A percentile compares a stretch with the other conserved stretches of the same genome.
Evolutionary conservation across 2,113 vertebrate species (phyloP).

Genomic region (Larimichthys polyactis): DNA sequence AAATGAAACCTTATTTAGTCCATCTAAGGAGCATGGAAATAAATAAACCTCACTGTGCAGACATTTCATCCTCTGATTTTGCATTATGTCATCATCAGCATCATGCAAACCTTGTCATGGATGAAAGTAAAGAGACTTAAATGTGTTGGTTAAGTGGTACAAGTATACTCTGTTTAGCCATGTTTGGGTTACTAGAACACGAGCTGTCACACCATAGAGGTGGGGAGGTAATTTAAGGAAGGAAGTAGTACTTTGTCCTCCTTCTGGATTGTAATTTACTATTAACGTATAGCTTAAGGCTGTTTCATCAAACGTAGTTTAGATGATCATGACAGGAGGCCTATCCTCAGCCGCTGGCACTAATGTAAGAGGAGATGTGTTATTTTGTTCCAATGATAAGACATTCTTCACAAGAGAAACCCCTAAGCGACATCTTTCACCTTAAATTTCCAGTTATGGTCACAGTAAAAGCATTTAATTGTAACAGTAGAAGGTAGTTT

Average conservation of each 20-base stretch:
- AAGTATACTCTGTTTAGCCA: background rate
- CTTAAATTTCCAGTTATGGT: conserved; percentile 11
- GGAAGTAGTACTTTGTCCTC: background rate
- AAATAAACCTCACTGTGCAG: background rate
- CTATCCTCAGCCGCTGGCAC: background rate
- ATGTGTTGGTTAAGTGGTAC: background rate
- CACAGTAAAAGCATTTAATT: conserved; percentile 14
- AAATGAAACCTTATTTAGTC: conserved; percentile 1
- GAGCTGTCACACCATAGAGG: background rate
- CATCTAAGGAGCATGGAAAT: background rate
- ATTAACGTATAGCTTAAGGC: background rate
- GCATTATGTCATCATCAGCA: background rate
- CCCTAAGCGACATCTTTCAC: conserved; percentile 4
- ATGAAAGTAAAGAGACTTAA: background rate
- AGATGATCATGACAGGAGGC: background rate
- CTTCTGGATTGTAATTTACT: conserved; percentile 14
- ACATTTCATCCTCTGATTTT: background rate
- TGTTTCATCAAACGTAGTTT: background rate
- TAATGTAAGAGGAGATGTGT: background rate
- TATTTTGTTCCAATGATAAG: background rate
- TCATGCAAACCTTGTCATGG: background rate
- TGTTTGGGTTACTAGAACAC: background rate
- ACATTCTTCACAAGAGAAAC: conserved; percentile 10
- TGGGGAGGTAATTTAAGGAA: background rate
- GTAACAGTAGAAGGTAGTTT: background rate